A percentile compares a stretch with the other conserved stretches of the same genome.
These are phyloP conservation scores for Tapirus terrestris DNA, from an alignment of 2,113 vertebrate species.

Conservation along the genomic window DNA sequence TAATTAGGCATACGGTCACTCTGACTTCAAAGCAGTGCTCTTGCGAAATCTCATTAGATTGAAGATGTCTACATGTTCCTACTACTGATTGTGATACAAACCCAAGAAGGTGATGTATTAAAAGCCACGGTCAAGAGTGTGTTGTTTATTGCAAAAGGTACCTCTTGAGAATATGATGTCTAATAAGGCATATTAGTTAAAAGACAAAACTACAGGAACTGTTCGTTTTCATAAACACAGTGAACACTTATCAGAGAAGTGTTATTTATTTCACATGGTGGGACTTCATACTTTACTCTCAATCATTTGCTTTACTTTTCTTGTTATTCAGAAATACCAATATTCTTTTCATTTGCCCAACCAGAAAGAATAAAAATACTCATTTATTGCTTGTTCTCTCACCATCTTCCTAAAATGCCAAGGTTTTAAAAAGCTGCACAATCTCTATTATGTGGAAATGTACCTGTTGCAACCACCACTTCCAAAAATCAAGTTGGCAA, in stretches of 20 bases:
- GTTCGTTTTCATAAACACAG: background rate
- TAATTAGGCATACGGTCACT: slow-evolving; percentile 41
- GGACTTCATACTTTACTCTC: background rate
- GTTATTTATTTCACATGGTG: background rate
- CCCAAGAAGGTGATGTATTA: background rate
- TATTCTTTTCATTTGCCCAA: background rate
- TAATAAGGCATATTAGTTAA: background rate
- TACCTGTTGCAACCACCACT: background rate
- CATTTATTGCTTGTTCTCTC: background rate
- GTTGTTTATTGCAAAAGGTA: background rate
- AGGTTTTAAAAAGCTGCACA: slow-evolving; percentile 32
- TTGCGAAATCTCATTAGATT: background rate
- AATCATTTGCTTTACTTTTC: slow-evolving; percentile 12
- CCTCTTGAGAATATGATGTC: background rate
- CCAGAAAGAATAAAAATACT: background rate
- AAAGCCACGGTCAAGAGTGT: background rate
- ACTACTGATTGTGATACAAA: rapidly evolving
- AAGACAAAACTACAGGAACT: background rate
- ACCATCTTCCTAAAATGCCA: background rate
- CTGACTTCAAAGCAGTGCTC: slow-evolving; percentile 32
- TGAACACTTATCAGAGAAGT: background rate
- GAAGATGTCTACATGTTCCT: background rate
- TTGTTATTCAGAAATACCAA: slow-evolving; percentile 49
- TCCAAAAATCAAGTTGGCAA: background rate
- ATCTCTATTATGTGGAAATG: background rate